Evolutionary conservation across 2,113 vertebrate species (phyloP), one percentile per base, ranked within the genome.

Genomic region (Copsychus sechellarum): DNA sequence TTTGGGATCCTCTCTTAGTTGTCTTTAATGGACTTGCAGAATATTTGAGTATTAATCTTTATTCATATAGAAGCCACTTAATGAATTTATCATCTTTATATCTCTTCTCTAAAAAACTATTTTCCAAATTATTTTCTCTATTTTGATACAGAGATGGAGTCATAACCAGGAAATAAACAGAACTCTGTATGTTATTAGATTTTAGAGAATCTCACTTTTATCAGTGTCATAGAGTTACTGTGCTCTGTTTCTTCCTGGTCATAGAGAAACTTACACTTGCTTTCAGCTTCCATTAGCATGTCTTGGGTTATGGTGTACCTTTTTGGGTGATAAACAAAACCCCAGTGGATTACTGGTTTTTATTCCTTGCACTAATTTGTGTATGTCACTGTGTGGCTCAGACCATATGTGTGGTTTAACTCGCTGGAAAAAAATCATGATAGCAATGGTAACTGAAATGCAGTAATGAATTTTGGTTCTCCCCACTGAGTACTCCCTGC

Each of bases 121-220:
- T 51, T 66, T 53, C 8, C 31, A 50, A 11, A 76, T 62, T 80
- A 28, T 6, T 72, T 58, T 43, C 26, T 82, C 12, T n/a, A 5
- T 57, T 86, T 89, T 62, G 24, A 64, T 43, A 67, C 12, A 43
- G 24, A 66, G 8, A 60, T 3, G 31, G 45, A 67, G 5, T 64
- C 17, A 89, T 11, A 86, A 66, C 3, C 11, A 80, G 10, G 22
- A 64, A 80, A 87, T n/a, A 81, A 80, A 67, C 15, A 77, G 12
- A 84, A 77, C 22, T 18, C 7, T 0, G 0, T 28, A 26, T 14
- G 15, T n/a, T 82, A 62, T 18, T 66, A 33, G 22, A 28, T 71
- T 76, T 66, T 45, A 67, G 38, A 80, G 33, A 50, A 64, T n/a
- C 25, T 11, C 3, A 29, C 26, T 61, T 74, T 82, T 43, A 34